Evolutionary conservation across 2,113 vertebrate genomes (phyloP), one percentile per base, ranked within the genome.

Genomic region (Phrynosoma platyrhinos): DNA sequence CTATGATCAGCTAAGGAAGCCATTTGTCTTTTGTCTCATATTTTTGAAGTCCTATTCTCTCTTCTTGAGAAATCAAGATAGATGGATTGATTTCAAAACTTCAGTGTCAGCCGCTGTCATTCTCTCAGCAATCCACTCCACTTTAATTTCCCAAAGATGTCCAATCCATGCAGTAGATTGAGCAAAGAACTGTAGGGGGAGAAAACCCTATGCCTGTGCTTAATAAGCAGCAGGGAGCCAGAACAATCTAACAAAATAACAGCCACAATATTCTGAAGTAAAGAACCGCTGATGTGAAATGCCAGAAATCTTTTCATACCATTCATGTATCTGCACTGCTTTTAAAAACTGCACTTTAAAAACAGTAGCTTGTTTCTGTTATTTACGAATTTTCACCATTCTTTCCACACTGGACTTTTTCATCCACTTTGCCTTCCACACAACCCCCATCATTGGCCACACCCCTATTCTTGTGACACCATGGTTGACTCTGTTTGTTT

Each of bases 41-140:
- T 68, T 86, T 79, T 79, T 88, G 86, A 88, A 66, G 71, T 27
- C 5, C 13, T 66, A 71, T 76, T 75, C 79, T 52, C 36, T 82
- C 64, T 32, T 25, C 40, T 82, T 88, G 82, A 52, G 40, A 82
- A 88, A 82, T 52, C 36, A 52, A 52, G 79, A 64, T 27, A 36
- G 86, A 66, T 76, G 79, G 36, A 87, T 66, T 52, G 79, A 76
- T 88, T 82, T 82, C 71, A 82, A 76, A 76, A 82, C 71, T 82
- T 64, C 30, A 62, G 40, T 79, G 76, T 66, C 79, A 66, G 71
- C 79, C 13, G 79, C 58, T 82, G 58, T 66, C 79, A 68, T 76
- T 76, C 40, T n/a, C 53, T 47, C 71, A 52, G 21, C 71, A 82
- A 66, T 55, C 40, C n/a, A 5, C 58, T 47, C 80, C 42, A 66